Base-by-base conservation (phyloP, 2,797 vertebrate species). In the Diglossa cyanea region DNA sequence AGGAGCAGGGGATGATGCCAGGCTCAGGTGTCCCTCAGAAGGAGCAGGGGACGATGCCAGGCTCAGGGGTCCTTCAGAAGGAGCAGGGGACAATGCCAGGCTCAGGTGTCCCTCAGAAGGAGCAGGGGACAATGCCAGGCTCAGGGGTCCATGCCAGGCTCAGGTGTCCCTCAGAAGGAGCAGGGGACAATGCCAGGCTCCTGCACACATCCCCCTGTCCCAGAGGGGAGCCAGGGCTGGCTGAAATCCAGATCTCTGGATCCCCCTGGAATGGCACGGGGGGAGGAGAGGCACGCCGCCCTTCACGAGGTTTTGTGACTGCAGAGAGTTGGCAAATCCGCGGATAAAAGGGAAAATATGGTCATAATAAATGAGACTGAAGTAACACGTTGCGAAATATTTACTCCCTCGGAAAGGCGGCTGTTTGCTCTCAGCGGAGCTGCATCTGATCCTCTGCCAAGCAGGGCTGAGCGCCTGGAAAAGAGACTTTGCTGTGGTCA, bases 401-500 rank as follows among this genome's bases (percentile, higher is more conserved):
- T 92, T 47, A 74, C 75, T 95, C 82, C 89, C 65, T 94, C 5
- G 30, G 91, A 72, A 95, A 86, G 93, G 72, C 45, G 61, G 88
- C 94, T 95, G 88, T 95, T 95, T 96, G 94, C 95, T 91, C 48
- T 91, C 91, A 72, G 77, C 5, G 81, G 82, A 92, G 89, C 86
- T 91, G 94, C 75, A 80, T 86, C 91, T 92, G 94, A 95, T 89
- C 91, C 92, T 84, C 78, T 92, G 92, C 94, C 92, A 95, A 75
- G 19, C 12, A 5, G 87, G 40, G 20, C 94, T 1, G 42, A 45
- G 18, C 2, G 71, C 58, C 75, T 65, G 68, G 1, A 81, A 92
- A 58, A 83, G 72, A 77, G 5, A 58, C 65, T 91, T 82, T 47
- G 35, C 82, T 75, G 87, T 6, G 90, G 86, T 13, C 18, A 19